A percentile compares a stretch with the other conserved stretches of the same genome.
Conservation (phyloP, 2,888 invertebrate genomes). For the Troides aeacus region DNA sequence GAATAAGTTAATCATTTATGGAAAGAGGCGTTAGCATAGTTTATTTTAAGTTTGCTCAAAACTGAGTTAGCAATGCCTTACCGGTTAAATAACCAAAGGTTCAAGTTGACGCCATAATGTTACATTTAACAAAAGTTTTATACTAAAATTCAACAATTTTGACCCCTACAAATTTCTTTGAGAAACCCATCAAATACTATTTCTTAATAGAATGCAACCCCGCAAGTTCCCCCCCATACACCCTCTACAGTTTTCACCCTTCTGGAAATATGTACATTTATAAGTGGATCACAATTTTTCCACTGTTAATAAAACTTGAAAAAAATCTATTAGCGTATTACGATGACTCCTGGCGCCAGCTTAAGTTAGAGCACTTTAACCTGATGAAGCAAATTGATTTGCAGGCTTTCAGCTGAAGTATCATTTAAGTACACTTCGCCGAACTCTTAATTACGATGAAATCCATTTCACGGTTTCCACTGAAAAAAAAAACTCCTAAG, state of each 20-base stretch:
- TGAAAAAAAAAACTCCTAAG: not conserved
- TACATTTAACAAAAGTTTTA: too few species aligned
- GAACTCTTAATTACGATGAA: slow-evolving; percentile 1
- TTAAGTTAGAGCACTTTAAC: slow-evolving; percentile 2
- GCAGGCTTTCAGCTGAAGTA: slow-evolving; percentile 3
- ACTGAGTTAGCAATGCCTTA: too few species aligned
- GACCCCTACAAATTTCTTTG: not conserved
- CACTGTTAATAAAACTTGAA: not conserved
- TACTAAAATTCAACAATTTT: too few species aligned
- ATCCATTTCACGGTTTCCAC: slow-evolving; percentile 1
- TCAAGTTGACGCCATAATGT: too few species aligned
- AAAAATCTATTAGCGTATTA: too few species aligned
- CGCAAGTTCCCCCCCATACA: slow-evolving; percentile 12
- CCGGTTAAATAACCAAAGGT: too few species aligned
- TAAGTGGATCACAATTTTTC: not conserved
- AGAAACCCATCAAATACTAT: slow-evolving; percentile 20
- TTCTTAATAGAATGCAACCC: slow-evolving; percentile 23
- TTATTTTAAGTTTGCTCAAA: too few species aligned
- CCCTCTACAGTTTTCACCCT: slow-evolving; percentile 21
- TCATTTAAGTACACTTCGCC: slow-evolving; percentile 1
- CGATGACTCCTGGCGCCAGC: not conserved
- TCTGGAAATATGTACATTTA: slow-evolving; percentile 5
- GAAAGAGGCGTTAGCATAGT: too few species aligned
- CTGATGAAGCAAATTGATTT: slow-evolving; percentile 5
- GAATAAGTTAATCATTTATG: too few species aligned